Base-by-base conservation (phyloP, 2,797 vertebrate genomes). In the Agapornis canus region DNA sequence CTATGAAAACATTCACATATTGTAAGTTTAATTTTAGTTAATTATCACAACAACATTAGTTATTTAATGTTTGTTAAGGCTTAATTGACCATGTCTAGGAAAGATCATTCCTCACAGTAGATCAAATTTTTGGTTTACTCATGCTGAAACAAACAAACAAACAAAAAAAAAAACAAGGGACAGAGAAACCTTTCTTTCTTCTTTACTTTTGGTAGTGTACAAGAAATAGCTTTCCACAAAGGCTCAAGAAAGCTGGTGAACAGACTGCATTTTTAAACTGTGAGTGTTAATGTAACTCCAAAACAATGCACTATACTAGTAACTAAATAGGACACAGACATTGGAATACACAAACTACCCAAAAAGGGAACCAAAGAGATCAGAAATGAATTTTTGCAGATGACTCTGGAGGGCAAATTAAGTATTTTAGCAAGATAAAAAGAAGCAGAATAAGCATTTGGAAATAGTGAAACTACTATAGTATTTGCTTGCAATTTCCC, bases 261-360 rank as follows among this genome's bases (percentile, higher is more conserved):
- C 82, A 95, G 83, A 83, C 90, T 6, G 11, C 94, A 95, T 96
- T 97, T 96, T 95, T 95, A 86, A 83, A 68, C 57, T 73, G 11
- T 20, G 72, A 91, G 81, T 82, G 76, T 92, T 76, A 97, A 92
- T 94, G 84, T 79, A 94, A 94, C 93, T 91, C 82, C 82, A 94
- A 92, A 94, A 92, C 83, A 94, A 95, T 94, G 82, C 80, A 68
- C 81, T 84, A 65, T 92, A 84, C 83, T 90, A 96, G 83, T 69
- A 91, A 88, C 88, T 76, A 89, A 93, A 96, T 96, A 75, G 60
- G 85, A 95, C 64, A 84, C 95, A 95, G 96, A 90, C 83, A 32
- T 5, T 88, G 86, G 86, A 90, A 90, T 95, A 95, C 65, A 93
- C 71, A 95, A 94, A 91, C 89, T 90, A 86, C 61, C 87, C 90